Conservation (phyloP, 2,113 vertebrate genomes). For the Cololabis saira region DNA sequence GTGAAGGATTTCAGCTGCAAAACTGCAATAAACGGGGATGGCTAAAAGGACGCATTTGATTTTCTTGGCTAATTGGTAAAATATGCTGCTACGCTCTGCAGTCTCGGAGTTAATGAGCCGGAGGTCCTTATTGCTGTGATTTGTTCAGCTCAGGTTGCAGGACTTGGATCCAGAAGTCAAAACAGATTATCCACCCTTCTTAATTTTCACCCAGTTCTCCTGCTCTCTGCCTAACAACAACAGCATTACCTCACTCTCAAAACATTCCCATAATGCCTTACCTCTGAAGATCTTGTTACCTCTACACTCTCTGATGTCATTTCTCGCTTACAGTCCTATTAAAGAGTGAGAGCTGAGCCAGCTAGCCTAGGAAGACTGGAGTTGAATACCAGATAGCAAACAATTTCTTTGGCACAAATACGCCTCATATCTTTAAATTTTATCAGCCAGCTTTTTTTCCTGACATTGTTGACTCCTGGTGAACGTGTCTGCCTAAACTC, state of each 20-base stretch:
- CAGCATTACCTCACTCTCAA: conserved; percentile 62
- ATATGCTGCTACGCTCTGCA: conserved; percentile 19
- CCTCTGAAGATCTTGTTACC: conserved; percentile 58
- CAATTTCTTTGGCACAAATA: no score
- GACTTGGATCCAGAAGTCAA: conserved; percentile 18
- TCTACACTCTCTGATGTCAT: conserved; percentile 15
- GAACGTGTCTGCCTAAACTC: no score
- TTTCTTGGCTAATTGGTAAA: conserved; percentile 17
- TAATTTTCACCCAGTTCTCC: conserved; percentile 37
- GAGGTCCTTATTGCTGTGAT: conserved; percentile 18
- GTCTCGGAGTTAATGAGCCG: conserved; percentile 16
- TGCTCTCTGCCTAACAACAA: conserved; percentile 30
- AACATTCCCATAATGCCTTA: conserved; percentile 53
- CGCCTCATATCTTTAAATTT: no score
- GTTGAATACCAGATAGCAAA: no score
- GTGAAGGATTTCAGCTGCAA: conserved; percentile 2
- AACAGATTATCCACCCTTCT: conserved; percentile 26
- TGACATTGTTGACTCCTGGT: no score
- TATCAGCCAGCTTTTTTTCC: no score
- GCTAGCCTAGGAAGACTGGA: no score
- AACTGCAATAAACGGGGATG: conserved; percentile 4
- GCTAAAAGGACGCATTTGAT: conserved; percentile 11
- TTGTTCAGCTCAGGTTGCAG: conserved; percentile 32
- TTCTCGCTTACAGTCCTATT: no score
- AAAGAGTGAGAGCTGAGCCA: no score